Evolutionary conservation across 2,888 invertebrate genomes (phyloP), one percentile per base, ranked within the genome.

Genomic region (Leptopilina drosophilae): DNA sequence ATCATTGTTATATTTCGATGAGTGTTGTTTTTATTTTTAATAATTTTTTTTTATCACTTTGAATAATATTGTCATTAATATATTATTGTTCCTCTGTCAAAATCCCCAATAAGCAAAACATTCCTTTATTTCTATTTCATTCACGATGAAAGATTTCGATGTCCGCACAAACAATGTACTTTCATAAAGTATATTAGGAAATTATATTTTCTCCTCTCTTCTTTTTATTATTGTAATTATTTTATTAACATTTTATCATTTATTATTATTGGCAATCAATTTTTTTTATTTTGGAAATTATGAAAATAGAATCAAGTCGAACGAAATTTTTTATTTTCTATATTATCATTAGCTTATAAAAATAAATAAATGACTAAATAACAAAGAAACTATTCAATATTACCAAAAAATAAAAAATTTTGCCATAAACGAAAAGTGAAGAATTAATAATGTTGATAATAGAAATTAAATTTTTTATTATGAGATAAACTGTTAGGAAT

Each of bases 141-240:
- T 20, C 62, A 62, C 49, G 46, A 26, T 42, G 64, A 76, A 80
- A 79, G 81, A 82, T 66, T 83, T 82, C 77, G 66, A 80, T 76
- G 79, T 66, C 56, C 49, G 77, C 77, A 81, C 77, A 73, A 49
- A 67, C 76, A 81, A 80, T 79, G 80, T 56, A 15, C 11, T 66
- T 64, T 64, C 76, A 66, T 65, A 64, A 78, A 15, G 64, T 49
- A 33, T 33, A 69, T 69, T 53, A 26, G 14, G 69, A 14, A 12
- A 20, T 49, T 69, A 65, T 65, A 69, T 53, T 26, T 8, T 69
- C 49, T 15, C 33, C 53, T 46, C 15, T 66, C 11, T 66, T 15
- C 15, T 66, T 42, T 42, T 66, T 42, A 8, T 42, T 15, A 66
- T 42, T 66, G n/a, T 66, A n/a, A 46, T 46, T 11, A 49, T 49